Conservation (phyloP, 2,888 invertebrate species). For the Ophonus ardosiacus region DNA sequence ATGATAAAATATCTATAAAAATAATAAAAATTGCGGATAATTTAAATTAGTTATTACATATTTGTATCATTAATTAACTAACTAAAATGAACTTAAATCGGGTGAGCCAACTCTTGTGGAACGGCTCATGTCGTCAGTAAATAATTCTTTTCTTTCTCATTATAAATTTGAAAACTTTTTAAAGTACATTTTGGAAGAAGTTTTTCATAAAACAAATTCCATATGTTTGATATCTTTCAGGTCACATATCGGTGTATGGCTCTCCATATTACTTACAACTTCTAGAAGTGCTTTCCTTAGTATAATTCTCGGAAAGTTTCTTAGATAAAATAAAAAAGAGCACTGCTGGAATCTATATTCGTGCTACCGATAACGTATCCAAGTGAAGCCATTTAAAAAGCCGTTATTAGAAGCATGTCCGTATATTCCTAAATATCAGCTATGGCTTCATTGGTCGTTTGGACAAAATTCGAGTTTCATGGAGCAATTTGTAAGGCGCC, state of each 20-base stretch:
- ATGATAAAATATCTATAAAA: no score
- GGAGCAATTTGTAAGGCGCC: constrained; percentile 58
- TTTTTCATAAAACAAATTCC: not conserved
- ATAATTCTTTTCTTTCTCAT: no score
- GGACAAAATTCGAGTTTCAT: constrained; percentile 56
- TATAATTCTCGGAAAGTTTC: not conserved
- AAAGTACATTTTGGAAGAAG: not conserved
- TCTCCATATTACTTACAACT: not conserved
- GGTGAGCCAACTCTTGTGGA: no score
- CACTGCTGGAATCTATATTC: not conserved
- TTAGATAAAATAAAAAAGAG: constrained; percentile 15
- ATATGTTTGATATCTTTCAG: not conserved
- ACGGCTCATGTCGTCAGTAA: no score
- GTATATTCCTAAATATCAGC: constrained; percentile 25
- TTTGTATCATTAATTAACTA: no score
- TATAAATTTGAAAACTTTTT: not conserved
- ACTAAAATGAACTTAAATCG: no score
- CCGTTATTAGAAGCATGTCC: constrained; percentile 4
- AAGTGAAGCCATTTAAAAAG: constrained; percentile 30
- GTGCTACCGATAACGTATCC: constrained; percentile 13
- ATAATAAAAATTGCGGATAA: no score
- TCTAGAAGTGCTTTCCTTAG: not conserved
- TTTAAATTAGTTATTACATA: no score
- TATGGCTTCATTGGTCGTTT: constrained; percentile 51
- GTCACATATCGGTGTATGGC: not conserved